Evolutionary conservation across 1,140 invertebrate species (phyloP), one percentile per base, ranked within the genome.

Genomic region (Saccostrea cuccullata): DNA sequence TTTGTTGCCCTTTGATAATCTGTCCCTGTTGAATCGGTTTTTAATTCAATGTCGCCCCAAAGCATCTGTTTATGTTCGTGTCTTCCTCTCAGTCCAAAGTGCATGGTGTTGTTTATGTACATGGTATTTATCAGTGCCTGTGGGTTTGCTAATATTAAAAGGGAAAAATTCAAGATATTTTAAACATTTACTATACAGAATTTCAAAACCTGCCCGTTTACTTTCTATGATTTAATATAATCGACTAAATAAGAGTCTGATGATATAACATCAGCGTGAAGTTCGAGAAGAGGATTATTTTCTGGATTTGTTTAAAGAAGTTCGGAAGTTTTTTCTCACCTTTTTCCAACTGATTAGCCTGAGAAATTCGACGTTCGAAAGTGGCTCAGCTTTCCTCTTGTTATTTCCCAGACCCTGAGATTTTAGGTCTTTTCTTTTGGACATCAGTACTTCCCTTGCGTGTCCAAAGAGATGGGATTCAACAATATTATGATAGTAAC

Each of bases 1-100:
- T 87, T 87, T 20, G 86, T 87, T 20, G 77, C 86, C 70, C 86
- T 55, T 30, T 83, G 56, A 36, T 58, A 87, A n/a, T 87, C 23
- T 83, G 12, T 20, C 15, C 73, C 77, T 36, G 26, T 83, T 36
- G 13, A 26, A 60, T 40, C 26, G 64, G 6, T 15, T 83, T 83
- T 77, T 47, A 82, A 12, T 11, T 36, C 30, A 60, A 82, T 87
- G 26, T 87, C 77, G 12, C 55, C 84, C 55, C 58, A 58, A 58
- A 83, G 55, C 70, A 47, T 23, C 40, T 17, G 86, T 83, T 87
- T 55, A 40, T 36, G 30, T 36, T 2, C 30, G 30, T 36, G 30
- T 36, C 30, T 36, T 36, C 30, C 30, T 36, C 30, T 36, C 30
- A 36, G 30, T 36, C 30, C 30, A 36, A 36, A 36, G 30, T 55